These are phyloP conservation scores for Noctilio leporinus DNA, from an alignment of 2,113 vertebrate species.

Conservation along the genomic window DNA sequence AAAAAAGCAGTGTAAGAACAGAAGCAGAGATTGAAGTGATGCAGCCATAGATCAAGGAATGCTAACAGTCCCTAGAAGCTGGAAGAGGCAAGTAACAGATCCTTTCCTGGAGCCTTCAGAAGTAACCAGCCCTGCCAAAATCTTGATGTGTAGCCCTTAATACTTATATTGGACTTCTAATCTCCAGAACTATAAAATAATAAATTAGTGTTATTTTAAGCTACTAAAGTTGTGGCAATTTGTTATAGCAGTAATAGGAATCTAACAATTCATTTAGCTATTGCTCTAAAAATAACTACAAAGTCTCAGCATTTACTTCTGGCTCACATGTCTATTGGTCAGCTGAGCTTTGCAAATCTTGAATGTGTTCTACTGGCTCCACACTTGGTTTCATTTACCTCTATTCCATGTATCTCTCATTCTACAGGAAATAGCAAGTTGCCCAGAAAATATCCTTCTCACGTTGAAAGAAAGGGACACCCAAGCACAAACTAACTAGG, in stretches of 20 bases:
- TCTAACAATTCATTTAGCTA: not conserved
- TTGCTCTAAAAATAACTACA: not conserved
- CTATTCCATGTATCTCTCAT: not conserved
- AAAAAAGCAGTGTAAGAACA: not conserved
- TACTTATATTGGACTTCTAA: not conserved
- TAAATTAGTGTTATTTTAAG: not conserved
- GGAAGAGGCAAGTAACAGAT: not conserved
- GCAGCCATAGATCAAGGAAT: not conserved
- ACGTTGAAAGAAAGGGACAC: not conserved
- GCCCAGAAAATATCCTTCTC: not conserved
- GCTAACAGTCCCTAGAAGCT: not conserved
- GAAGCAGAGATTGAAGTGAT: not conserved
- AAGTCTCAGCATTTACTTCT: conserved; percentile 11
- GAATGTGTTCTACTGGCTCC: not conserved
- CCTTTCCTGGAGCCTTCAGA: not conserved
- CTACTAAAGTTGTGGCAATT: not conserved
- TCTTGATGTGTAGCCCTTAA: not conserved
- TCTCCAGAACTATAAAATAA: not conserved
- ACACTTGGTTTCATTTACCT: not conserved
- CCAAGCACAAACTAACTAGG: not conserved
- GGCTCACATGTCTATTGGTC: not conserved
- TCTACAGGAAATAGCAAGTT: conserved; percentile 12
- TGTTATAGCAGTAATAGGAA: not conserved
- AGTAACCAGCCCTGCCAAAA: not conserved
- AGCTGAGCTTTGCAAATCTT: not conserved